Evolutionary conservation across 2,888 invertebrate genomes (phyloP), one percentile per base, ranked within the genome.

Genomic region (Lasioglossum villosulum): DNA sequence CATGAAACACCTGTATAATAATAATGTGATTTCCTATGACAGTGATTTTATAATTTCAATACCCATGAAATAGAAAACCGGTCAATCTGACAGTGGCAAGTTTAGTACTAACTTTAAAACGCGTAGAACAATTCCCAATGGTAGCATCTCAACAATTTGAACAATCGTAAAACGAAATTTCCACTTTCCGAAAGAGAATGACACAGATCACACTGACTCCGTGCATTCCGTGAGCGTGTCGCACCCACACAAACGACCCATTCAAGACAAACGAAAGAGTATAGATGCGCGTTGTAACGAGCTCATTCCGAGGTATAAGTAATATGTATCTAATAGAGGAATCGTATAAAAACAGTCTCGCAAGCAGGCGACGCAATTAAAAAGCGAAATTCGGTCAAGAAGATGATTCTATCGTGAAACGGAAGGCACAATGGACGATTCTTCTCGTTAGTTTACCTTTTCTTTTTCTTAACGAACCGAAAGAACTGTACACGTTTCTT

Each of bases 331-430:
- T 77, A 63, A 63, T 34, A 4, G 8, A 45, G 45, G 48, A 34
- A 42, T 48, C 19, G n/a, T n/a, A 30, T 71, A 2, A 42, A 52
- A 63, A 23, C 27, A 39, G 68, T 81, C 81, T 81, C 81, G 27
- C 76, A 80, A 80, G 34, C 75, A 14, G 42, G 3, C 56, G 5
- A 4, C 56, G 68, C 68, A 75, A 83, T 73, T 66, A 27, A 34
- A 30, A 66, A 45, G 45, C 59, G 70, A 82, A 84, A 82, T 84
- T 78, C 84, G 71, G 84, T 82, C 78, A 78, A 84, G 48, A 42
- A 16, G 30, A 75, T 78, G 78, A 82, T 14, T 2, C 45, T n/a
- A n/a, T 56, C 70, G 77, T 39, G 84, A 82, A 82, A 82, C 63
- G 42, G 5, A 27, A 48, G 34, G 72, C 73, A 83, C 78, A 82